Conservation (phyloP, 2,888 invertebrate genomes). For the Galerucella nymphaeae region DNA sequence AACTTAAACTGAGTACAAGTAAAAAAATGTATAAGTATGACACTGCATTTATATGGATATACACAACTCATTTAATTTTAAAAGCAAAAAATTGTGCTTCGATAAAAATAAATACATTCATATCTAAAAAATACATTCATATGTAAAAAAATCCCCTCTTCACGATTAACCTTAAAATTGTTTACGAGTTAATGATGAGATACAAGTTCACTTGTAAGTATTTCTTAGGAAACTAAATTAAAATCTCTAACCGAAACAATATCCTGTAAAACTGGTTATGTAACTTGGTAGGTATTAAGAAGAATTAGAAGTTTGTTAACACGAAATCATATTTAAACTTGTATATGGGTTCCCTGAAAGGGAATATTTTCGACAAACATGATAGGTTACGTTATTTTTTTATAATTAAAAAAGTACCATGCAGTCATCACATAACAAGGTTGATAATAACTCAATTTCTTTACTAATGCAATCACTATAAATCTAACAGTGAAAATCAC, state of each 20-base stretch:
- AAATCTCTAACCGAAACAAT: constrained; percentile 27
- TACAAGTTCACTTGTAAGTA: constrained; percentile 14
- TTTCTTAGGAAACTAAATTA: constrained; percentile 29
- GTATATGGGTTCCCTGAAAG: constrained; percentile 13
- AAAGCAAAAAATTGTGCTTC: no score
- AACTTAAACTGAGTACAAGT: not conserved
- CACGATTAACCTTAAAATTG: not conserved
- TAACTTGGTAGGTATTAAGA: constrained; percentile 31
- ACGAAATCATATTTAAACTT: constrained; percentile 21
- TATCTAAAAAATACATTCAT: not conserved
- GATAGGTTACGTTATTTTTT: not conserved
- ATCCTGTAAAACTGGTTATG: constrained; percentile 36
- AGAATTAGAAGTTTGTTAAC: constrained; percentile 29
- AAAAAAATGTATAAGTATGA: not conserved
- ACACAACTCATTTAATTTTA: no score
- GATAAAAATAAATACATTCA: no score
- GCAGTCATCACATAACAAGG: no score
- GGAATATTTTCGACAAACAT: not conserved
- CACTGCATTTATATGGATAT: no score
- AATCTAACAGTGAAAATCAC: no score
- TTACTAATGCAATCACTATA: no score
- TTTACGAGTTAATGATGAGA: constrained; percentile 1
- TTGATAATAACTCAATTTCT: no score
- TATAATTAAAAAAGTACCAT: not conserved
- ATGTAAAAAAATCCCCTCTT: not conserved